Base-by-base conservation (phyloP, 2,797 vertebrate genomes). In the Takifugu rubripes region DNA sequence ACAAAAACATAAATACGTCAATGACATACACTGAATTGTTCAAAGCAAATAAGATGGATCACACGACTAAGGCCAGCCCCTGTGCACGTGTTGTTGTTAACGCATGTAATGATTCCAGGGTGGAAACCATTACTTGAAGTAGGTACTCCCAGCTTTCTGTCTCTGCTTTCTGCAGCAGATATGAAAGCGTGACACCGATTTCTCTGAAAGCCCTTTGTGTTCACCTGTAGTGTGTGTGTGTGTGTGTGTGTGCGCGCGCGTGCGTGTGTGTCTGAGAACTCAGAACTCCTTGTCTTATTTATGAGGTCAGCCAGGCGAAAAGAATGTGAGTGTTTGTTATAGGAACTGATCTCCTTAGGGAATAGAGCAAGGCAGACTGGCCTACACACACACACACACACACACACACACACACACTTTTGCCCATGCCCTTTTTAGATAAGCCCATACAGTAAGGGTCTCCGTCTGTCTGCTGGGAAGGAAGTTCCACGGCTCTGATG, bases 101-200 rank as follows among this genome's bases (percentile, higher is more conserved):
- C 50, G 47, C 27, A 44, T 52, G 40, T 25, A 42, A 15, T 25
- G 44, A 43, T 54, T 29, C 25, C 21, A 36, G 56, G 46, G 21
- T 51, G 54, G 46, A 50, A 66, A 72, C 61, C 36, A 69, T 78
- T 67, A 63, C 67, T 65, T 54, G 66, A 31, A 67, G 68, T 78
- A 84, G 78, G 66, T 78, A 75, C 72, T 79, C 81, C 82, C 74
- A 65, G 59, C 60, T 86, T 78, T 81, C 79, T 56, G 45, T 70
- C 56, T 77, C 62, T 70, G 55, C 7, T 78, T 66, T 69, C 67
- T 57, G 55, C 54, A n/a, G 17, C 47, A 40, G 66, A 87, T 77
- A 82, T 84, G 60, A 86, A 84, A 88, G 78, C 85, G 55, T 87
- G 88, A 83, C 77, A 83, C 82, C 75, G 87, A 77, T 76, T 85